phyloP scores from a whole-genome alignment of 2,797 vertebrate genomes.

The Channa striata region DNA sequence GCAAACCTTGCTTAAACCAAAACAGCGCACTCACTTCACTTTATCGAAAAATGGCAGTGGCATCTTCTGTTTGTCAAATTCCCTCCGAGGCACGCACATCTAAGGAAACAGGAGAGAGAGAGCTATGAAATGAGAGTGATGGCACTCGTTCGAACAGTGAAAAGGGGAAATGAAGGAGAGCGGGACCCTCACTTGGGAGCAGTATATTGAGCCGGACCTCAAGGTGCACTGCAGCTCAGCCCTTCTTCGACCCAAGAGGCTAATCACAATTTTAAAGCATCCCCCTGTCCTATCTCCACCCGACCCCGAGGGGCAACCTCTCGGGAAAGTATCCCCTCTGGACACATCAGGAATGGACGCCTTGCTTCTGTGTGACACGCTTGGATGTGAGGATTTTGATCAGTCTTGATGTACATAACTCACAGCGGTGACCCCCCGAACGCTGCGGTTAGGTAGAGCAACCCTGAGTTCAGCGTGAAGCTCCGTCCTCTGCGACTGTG shows the following conservation, averaged over 20 bases:
- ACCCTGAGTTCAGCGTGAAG: conserved; percentile 48
- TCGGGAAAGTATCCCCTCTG: conserved; percentile 55
- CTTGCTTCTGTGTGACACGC: conserved; percentile 55
- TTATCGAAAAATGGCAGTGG: conserved; percentile 8
- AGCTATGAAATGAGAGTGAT: conserved; percentile 37
- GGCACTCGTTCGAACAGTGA: conserved; percentile 22
- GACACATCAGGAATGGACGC: conserved; percentile 75
- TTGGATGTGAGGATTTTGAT: conserved; percentile 59
- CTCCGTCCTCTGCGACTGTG: conserved; percentile 47
- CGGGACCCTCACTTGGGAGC: conserved; percentile 65
- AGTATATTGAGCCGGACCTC: conserved; percentile 69
- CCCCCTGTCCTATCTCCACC: conserved; percentile 52
- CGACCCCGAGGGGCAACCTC: conserved; percentile 69
- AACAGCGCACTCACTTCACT: not conserved
- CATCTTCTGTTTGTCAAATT: not conserved
- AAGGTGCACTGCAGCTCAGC: conserved; percentile 68
- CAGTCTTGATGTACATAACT: conserved; percentile 46
- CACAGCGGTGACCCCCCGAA: conserved; percentile 18
- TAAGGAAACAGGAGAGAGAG: conserved; percentile 6
- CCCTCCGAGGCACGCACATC: conserved; percentile 1
- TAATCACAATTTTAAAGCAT: conserved; percentile 82
- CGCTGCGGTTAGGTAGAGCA: conserved; percentile 16
- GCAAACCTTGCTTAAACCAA: not conserved
- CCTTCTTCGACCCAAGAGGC: conserved; percentile 70
- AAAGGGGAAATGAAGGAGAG: conserved; percentile 73